Percentiles rank a stretch among this genome's conserved stretches.
phyloP scores from a whole-genome alignment of 2,888 invertebrate genomes.

The Thera britannica region DNA sequence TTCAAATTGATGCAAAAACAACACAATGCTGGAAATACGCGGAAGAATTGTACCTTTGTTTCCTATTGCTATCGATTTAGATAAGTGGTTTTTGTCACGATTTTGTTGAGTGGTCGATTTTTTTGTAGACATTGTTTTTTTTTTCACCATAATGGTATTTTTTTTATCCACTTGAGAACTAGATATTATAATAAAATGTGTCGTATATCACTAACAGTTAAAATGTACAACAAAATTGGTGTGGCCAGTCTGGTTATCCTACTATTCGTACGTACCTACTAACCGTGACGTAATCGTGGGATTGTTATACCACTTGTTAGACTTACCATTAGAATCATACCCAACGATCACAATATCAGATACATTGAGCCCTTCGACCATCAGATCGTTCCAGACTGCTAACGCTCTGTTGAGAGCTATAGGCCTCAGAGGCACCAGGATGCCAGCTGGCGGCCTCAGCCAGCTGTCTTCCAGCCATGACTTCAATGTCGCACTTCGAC shows the following conservation, averaged over 20 bases:
- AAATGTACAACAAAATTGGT: too few species aligned
- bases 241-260: too few species aligned
- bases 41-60: constrained; percentile 17
- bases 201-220: too few species aligned
- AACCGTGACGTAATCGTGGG: too few species aligned
- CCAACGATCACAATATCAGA: constrained; percentile 74
- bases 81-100: constrained; percentile 19
- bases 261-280: too few species aligned
- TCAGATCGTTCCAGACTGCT: constrained; percentile 75
- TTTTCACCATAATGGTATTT: background rate
- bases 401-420: constrained; percentile 67
- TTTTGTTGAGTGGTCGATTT: constrained; percentile 5
- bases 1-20: constrained; percentile 17
- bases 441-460: constrained; percentile 73
- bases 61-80: constrained; percentile 20
- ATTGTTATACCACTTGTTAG: too few species aligned
- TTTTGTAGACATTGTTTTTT: background rate
- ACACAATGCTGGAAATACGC: constrained; percentile 8
- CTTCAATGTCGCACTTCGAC: constrained; percentile 63
- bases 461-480: constrained; percentile 77
- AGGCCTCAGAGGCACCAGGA: constrained; percentile 75
- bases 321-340: constrained; percentile 77
- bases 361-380: constrained; percentile 63
- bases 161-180: background rate
- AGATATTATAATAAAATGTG: background rate